Conservation (phyloP, 1,140 invertebrate genomes). For the Drosophila albomicans region DNA sequence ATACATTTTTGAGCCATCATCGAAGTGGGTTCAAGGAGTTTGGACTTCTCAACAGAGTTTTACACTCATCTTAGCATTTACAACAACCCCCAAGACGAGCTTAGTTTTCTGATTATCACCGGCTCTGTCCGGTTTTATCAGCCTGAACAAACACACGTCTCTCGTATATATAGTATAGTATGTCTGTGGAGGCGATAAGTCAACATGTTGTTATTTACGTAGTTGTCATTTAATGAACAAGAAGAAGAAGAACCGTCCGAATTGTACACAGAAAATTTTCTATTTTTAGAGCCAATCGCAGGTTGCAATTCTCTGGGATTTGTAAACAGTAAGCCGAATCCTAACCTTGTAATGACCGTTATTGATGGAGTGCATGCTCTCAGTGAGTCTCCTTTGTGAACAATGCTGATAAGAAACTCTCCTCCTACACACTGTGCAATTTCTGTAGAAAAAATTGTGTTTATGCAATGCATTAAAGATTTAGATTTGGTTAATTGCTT, state of each 20-base stretch:
- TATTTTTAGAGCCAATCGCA: slow-evolving; percentile 37
- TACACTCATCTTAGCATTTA: not conserved
- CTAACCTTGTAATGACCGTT: slow-evolving; percentile 52
- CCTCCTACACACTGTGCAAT: slow-evolving; percentile 22
- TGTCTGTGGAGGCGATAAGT: slow-evolving; percentile 60
- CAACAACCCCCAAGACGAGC: slow-evolving; percentile 3
- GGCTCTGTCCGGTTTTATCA: slow-evolving; percentile 66
- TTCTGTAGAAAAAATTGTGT: slow-evolving; percentile 25
- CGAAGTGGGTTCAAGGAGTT: slow-evolving; percentile 13
- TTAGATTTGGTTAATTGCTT: slow-evolving; percentile 54
- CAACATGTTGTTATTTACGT: slow-evolving; percentile 51
- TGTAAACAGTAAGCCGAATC: not conserved
- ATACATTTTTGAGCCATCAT: not conserved
- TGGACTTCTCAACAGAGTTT: not conserved
- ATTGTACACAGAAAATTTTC: slow-evolving; percentile 53
- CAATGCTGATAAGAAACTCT: slow-evolving; percentile 48
- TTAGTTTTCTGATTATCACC: slow-evolving; percentile 63
- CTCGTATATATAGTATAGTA: slow-evolving; percentile 8
- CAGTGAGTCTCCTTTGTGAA: not conserved
- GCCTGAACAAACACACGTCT: slow-evolving; percentile 29
- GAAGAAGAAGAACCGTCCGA: slow-evolving; percentile 49
- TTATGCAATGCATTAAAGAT: slow-evolving; percentile 64
- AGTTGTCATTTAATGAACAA: slow-evolving; percentile 18
- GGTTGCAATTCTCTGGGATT: slow-evolving; percentile 11
- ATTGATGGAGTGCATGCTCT: not conserved